A percentile compares a stretch with the other conserved stretches of the same genome.
Conservation (phyloP, 2,797 vertebrate species). For the Emydoidea blandingii region DNA sequence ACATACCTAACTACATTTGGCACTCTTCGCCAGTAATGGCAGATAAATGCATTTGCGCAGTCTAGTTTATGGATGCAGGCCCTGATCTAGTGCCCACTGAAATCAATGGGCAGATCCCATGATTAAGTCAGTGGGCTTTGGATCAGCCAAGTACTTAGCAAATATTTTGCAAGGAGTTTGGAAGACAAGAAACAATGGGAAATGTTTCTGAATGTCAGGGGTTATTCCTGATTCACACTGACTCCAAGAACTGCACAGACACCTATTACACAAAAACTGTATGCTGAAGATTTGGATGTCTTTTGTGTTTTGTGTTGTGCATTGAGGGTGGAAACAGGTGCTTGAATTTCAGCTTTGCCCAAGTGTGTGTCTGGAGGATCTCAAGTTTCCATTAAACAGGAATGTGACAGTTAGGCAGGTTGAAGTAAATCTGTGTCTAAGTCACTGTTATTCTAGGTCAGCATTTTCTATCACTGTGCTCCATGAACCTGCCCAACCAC, state of each 20-base stretch:
- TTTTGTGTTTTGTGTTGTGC: background rate
- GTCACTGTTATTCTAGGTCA: background rate
- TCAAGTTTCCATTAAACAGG: background rate
- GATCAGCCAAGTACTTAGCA: background rate
- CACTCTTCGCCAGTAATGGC: background rate
- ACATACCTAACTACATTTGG: background rate
- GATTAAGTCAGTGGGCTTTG: background rate
- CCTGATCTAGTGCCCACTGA: rapidly evolving
- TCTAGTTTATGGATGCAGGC: background rate
- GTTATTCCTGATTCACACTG: background rate
- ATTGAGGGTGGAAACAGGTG: background rate
- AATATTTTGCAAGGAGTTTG: background rate
- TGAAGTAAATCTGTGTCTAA: background rate
- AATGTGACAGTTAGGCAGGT: background rate
- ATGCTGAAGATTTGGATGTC: background rate
- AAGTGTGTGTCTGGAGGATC: background rate
- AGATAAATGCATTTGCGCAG: background rate
- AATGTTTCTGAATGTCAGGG: background rate
- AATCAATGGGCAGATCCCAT: background rate
- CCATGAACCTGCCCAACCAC: background rate
- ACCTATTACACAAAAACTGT: background rate
- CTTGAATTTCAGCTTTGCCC: background rate
- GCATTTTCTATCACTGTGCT: background rate
- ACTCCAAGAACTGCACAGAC: background rate
- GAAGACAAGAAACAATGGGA: background rate